Evolutionary conservation across 2,797 vertebrate genomes (phyloP).

Genomic region (Enteromius unitaeniatus): DNA sequence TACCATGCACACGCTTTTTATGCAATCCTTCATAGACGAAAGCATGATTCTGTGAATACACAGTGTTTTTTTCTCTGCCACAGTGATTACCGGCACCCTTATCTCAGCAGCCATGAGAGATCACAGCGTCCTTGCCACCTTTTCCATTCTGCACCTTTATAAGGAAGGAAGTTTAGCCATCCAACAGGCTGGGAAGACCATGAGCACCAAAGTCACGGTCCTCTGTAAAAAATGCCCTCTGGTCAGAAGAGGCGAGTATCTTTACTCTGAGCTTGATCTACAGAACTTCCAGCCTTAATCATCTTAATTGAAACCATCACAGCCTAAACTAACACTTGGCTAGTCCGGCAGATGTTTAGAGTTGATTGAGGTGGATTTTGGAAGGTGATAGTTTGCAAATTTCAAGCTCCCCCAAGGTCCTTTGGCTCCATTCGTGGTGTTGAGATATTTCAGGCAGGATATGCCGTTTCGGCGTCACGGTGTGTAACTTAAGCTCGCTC

Average conservation of each 20-base stretch:
- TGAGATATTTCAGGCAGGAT: constrained; percentile 36
- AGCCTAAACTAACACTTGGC: background rate
- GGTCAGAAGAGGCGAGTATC: constrained; percentile 79
- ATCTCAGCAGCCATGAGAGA: constrained; percentile 75
- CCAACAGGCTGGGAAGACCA: constrained; percentile 85
- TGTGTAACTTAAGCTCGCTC: constrained; percentile 21
- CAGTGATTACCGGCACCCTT: constrained; percentile 83
- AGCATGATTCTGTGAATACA: constrained; percentile 15
- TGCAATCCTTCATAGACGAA: constrained; percentile 31
- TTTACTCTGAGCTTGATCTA: constrained; percentile 6
- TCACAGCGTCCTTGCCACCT: constrained; percentile 78
- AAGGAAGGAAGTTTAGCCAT: constrained; percentile 85
- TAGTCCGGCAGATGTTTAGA: constrained; percentile 19
- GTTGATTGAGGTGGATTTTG: constrained; percentile 2
- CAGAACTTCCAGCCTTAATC: background rate
- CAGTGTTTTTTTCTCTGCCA: background rate
- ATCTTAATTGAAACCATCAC: constrained; percentile 2
- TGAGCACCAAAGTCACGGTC: constrained; percentile 81
- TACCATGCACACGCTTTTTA: constrained; percentile 14
- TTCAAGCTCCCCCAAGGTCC: background rate
- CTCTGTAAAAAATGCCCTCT: constrained; percentile 86
- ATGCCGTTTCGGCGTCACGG: constrained; percentile 23
- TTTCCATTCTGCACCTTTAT: constrained; percentile 84
- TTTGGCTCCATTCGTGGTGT: constrained; percentile 21
- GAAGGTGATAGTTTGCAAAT: constrained; percentile 23